Evolutionary conservation across 2,113 vertebrate species (phyloP), one percentile per base, ranked within the genome.

Genomic region (Caloenas nicobarica): DNA sequence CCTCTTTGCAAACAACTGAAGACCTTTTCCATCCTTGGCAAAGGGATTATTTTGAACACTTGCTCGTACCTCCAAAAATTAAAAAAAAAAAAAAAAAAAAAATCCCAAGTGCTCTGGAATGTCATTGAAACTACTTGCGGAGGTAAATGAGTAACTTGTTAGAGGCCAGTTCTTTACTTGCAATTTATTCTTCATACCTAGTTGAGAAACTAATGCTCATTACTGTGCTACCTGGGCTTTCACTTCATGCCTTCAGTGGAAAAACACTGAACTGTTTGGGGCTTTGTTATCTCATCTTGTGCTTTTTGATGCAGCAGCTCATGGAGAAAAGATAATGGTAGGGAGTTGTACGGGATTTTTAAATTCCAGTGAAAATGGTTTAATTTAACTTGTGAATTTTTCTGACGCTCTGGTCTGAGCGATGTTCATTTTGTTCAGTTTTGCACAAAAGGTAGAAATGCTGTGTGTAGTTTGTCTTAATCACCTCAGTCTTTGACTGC

Each of bases 31-130:
- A 10, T 28, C 42, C 5, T 0, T 54, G 24, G 50, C 15, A 51
- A 60, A n/a, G 42, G 46, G 18, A 18, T 34, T 28, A 7, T 31
- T 86, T 46, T 68, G 68, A 76, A 54, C 16, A 10, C 15, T 64
- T 64, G 38, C 10, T 11, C 7, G 0, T 54, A n/a, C 8, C 22
- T 66, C 17, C 44, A 40, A 86, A 61, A 51, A 34, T 1, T 0
- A 8, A 60, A 28, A 61, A 50, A 33, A 38, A 38, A 53, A 8
- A 46, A 8, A 46, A 33, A 38, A 34, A 53, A 8, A 46, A 8
- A 46, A 19, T 46, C 21, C 82, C 15, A 33, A 23, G 9, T 82
- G 6, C 9, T 7, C 24, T 54, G 22, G 31, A 81, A 77, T n/a
- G 15, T 21, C 14, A n/a, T 5, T 78, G 80, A 68, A 70, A 36